Evolutionary conservation across 2,888 invertebrate species (phyloP), one percentile per base, ranked within the genome.

Genomic region (Oscheius sp.): DNA sequence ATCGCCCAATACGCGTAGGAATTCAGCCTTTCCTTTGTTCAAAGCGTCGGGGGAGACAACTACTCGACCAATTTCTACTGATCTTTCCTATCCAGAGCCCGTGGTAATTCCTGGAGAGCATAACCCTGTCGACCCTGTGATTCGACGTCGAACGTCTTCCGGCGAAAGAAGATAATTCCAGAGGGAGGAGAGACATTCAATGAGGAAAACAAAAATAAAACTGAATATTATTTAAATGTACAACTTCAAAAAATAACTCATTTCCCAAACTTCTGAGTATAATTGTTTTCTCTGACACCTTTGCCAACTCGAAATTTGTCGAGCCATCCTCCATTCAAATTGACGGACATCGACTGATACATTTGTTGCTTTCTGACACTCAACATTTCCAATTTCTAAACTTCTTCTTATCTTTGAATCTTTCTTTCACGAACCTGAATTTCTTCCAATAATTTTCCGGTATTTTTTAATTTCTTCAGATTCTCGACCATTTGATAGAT

Each of bases 331-430:
- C 55, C 55, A 23, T 55, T 55, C 55, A 55, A 23, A 23, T 25
- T 55, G 25, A 55, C 25, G 6, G 13, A 13, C 25, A 23, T 55
- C 25, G 55, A 55, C 25, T 25, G 21, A 13, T 25, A 18, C 5
- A 23, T 5, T 23, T 55, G 21, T 21, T 55, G 55, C 13, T 55
- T 55, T 13, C 59, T 3, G 2, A 59, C 59, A 59, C 35, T 18
- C 59, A 59, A n/a, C 13, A 59, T 59, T 59, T 59, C 59, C 35
- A 59, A n/a, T 18, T 59, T 59, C 59, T 59, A n/a, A 59, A 59
- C 59, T 25, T 55, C 21, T 35, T 18, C 2, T n/a, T 59, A 25
- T 59, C 59, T 7, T 29, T 35, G 41, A 9, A 29, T 27, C 5
- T 13, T 55, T 13, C 5, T 35, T 13, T n/a, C 16, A 7, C 13